These are phyloP conservation scores for Trematocara zebra DNA, from an alignment of 2,113 vertebrate genomes.

Conservation along the genomic window DNA sequence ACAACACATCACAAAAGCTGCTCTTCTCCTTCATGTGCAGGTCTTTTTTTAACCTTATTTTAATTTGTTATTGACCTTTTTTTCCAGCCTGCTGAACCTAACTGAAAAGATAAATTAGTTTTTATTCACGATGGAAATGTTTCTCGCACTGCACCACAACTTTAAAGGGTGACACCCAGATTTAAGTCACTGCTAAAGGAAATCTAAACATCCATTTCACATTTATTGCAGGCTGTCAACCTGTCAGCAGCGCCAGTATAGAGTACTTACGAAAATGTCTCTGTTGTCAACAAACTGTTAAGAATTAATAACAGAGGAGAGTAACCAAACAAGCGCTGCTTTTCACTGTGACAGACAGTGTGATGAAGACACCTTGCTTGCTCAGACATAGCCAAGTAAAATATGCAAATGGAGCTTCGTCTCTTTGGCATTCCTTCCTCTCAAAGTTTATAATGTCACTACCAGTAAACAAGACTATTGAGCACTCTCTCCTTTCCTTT, in stretches of 20 bases:
- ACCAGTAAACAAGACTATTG: not conserved
- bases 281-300: not conserved
- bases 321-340: not conserved
- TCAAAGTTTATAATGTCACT: not conserved
- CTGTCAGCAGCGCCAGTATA: not conserved
- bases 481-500: not conserved
- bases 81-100: not conserved
- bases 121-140: not conserved
- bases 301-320: not conserved
- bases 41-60: not conserved
- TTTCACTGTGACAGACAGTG: constrained; percentile 1
- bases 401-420: not conserved
- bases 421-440: not conserved
- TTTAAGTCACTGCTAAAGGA: not conserved
- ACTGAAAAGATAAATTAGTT: not conserved
- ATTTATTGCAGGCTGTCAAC: constrained; percentile 1
- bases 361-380: not conserved
- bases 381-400: not conserved
- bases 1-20: not conserved
- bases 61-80: not conserved
- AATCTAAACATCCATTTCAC: not conserved
- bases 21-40: not conserved
- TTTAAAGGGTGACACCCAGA: not conserved
- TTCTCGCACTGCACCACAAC: not conserved
- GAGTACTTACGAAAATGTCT: not conserved